Evolutionary conservation across 2,888 invertebrate genomes (phyloP).

Genomic region (Sialis fuliginosa): DNA sequence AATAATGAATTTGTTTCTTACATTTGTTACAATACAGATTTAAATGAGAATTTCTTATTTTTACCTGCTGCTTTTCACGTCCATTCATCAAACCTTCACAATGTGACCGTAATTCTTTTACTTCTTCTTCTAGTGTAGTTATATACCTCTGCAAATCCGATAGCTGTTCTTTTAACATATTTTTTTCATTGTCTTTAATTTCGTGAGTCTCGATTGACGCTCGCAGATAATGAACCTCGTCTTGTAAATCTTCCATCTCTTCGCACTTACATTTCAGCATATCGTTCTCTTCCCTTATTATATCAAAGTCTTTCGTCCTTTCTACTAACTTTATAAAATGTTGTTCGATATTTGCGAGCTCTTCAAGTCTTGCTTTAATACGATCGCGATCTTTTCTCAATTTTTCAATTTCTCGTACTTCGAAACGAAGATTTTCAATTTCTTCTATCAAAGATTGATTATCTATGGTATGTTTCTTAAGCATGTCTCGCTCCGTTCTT

Average conservation of each 20-base stretch:
- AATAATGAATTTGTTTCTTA: no score
- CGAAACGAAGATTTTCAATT: not conserved
- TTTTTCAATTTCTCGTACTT: not conserved
- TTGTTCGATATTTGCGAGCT: not conserved
- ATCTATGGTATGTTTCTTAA: not conserved
- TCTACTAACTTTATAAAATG: not conserved
- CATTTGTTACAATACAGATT: no score
- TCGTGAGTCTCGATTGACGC: no score
- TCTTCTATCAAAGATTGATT: not conserved
- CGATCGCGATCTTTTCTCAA: not conserved
- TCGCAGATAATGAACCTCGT: no score
- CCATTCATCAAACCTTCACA: no score
- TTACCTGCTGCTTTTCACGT: no score
- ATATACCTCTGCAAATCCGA: no score
- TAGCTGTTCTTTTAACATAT: no score
- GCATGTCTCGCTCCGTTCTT: not conserved
- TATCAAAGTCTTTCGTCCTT: not conserved
- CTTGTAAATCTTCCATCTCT: not conserved
- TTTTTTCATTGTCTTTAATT: no score
- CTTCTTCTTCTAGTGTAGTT: no score
- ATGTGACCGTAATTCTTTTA: no score
- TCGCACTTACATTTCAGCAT: not conserved
- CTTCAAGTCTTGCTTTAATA: not conserved
- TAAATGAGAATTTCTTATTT: no score
- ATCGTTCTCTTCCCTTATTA: not conserved